Base-by-base conservation (phyloP, 2,113 vertebrate species). In the Odobenus rosmarus region DNA sequence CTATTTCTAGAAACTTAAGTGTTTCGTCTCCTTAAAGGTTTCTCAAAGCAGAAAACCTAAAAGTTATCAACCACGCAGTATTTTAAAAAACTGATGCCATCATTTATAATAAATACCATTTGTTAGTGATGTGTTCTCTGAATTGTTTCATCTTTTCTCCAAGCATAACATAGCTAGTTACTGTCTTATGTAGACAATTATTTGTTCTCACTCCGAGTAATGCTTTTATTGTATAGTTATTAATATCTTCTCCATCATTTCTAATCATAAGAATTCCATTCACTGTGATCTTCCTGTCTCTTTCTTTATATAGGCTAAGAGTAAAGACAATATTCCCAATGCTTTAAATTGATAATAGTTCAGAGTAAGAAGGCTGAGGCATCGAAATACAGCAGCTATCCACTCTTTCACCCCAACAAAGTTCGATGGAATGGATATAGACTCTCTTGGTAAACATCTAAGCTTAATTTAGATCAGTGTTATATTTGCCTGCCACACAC, bases 31-130 rank as follows among this genome's bases (percentile, higher is more conserved):
- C 14, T 80, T 59, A 80, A 72, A 85, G 33, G 76, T 71, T 96
- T 97, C 96, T 95, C 77, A 92, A 67, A 96, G 83, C 36, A 76
- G 90, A 92, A 97, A 97, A 77, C 90, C 95, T 94, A 39, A 89
- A 91, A 31, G 55, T 71, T 39, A 13, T 0, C 51, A 46, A 16
- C 62, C 53, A 4, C 57, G 33, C 14, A 64, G 69, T 36, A 23
- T 88, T 71, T 77, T n/a, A 57, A 88, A 77, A 77, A 74, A 84
- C 67, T 76, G 49, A 83, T 39, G 7, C 24, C 19, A 21, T 84
- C 79, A 24, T 93, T 64, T 51, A 23, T 80, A 61, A 55, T 21
- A 62, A 55, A 33, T 23, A 53, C 51, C 31, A 42, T 82, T 91
- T 81, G 0, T 74, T 62, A 62, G 39, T n/a, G 12, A 13, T 61